Conservation (phyloP, 1,140 invertebrate genomes). For the Drosophila mauritiana region DNA sequence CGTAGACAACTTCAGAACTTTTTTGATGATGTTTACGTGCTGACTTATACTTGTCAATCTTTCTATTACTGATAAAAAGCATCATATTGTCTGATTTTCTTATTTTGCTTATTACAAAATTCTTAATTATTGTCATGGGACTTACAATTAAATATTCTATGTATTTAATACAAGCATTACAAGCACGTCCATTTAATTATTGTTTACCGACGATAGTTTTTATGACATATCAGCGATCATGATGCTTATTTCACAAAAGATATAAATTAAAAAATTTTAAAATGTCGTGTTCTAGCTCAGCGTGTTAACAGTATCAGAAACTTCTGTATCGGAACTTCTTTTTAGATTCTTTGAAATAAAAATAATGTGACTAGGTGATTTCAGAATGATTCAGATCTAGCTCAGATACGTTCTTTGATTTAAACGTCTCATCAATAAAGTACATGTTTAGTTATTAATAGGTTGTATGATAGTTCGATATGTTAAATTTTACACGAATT, state of each 20-base stretch:
- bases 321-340: too few relatives aligned
- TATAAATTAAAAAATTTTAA: background rate
- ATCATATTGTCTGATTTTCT: slow-evolving; percentile 16
- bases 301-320: slow-evolving; percentile 4
- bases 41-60: slow-evolving; percentile 3
- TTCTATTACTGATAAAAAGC: slow-evolving; percentile 14
- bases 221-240: background rate
- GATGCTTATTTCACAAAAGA: too few relatives aligned
- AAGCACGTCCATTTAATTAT: background rate
- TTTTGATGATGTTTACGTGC: slow-evolving; percentile 1
- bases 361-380: background rate
- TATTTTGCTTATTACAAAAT: slow-evolving; percentile 16
- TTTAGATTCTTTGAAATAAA: background rate
- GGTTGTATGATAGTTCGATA: slow-evolving; percentile 46
- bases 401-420: background rate
- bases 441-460: slow-evolving; percentile 8
- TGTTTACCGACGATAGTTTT: background rate
- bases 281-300: slow-evolving; percentile 4
- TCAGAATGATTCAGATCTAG: background rate
- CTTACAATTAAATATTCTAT: slow-evolving; percentile 41
- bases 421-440: background rate
- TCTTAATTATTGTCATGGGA: slow-evolving; percentile 59
- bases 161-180: slow-evolving; percentile 34
- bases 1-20: slow-evolving; percentile 56
- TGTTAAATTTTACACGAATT: slow-evolving; percentile 46